phyloP scores from a whole-genome alignment of 2,888 invertebrate genomes.

The Bembecia ichneumoniformis region DNA sequence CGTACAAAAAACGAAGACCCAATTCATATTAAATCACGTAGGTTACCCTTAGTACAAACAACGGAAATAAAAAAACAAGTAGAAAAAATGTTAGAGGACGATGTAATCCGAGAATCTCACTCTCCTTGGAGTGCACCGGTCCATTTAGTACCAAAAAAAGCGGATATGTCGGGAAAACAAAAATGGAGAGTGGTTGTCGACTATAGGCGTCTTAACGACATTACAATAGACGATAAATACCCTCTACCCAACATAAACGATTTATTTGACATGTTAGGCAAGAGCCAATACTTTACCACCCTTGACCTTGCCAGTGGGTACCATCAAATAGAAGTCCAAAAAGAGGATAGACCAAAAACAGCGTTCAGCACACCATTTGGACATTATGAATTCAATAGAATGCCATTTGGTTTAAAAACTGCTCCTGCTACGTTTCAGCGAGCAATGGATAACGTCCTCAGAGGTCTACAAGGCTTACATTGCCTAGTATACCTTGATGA shows the following conservation, averaged over 20 bases:
- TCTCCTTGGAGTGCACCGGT: conserved; percentile 32
- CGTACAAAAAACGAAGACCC: conserved; percentile 4
- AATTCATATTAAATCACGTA: conserved; percentile 14
- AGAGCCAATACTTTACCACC: conserved; percentile 14
- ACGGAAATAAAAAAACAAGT: conserved; percentile 25
- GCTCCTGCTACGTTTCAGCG: too few species aligned
- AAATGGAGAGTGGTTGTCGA: conserved; percentile 8
- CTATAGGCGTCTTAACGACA: conserved; percentile 8
- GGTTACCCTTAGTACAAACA: conserved; percentile 16
- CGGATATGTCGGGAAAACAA: conserved; percentile 11
- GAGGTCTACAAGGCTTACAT: too few species aligned
- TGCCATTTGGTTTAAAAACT: too few species aligned
- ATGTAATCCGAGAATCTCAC: conserved; percentile 23
- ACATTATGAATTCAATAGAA: not conserved
- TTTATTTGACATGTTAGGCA: conserved; percentile 16
- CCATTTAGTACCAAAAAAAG: conserved; percentile 23
- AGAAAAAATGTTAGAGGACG: conserved; percentile 20
- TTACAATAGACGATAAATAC: conserved; percentile 10
- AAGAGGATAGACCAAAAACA: not conserved
- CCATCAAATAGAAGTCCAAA: too few species aligned
- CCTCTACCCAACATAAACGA: conserved; percentile 13
- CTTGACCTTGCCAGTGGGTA: conserved; percentile 10
- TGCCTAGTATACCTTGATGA: too few species aligned
- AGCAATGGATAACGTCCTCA: too few species aligned
- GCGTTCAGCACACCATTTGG: conserved; percentile 1